A percentile compares a stretch with the other conserved stretches of the same genome.
Evolutionary conservation across 2,888 invertebrate genomes (phyloP).

Genomic region (Merodon equestris): DNA sequence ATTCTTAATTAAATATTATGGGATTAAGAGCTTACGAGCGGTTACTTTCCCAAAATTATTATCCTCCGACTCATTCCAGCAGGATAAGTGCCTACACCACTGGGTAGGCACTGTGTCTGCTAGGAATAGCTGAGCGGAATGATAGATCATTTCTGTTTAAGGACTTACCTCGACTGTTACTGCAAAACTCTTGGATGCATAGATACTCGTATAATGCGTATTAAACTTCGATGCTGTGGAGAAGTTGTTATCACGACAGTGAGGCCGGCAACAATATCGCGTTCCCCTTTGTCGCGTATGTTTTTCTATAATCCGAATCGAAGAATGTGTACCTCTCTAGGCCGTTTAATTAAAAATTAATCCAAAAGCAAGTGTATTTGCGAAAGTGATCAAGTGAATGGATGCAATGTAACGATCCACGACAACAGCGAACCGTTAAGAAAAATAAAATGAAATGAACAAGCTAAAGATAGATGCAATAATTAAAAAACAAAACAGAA

Average conservation of each 20-base stretch:
- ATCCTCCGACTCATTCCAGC: background rate
- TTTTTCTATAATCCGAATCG: constrained; percentile 32
- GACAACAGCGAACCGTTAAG: constrained; percentile 1
- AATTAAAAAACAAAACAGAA: background rate
- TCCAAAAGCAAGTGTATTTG: constrained; percentile 47
- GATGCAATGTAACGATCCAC: constrained; percentile 5
- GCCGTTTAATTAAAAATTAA: constrained; percentile 58
- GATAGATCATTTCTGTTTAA: constrained; percentile 14
- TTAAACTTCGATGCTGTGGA: constrained; percentile 8
- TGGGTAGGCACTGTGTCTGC: too few relatives aligned
- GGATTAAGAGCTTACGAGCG: constrained; percentile 53
- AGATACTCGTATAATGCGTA: too few relatives aligned
- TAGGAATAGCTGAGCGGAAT: background rate
- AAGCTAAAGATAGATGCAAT: background rate
- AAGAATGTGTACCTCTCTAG: too few relatives aligned
- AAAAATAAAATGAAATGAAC: background rate
- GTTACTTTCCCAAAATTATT: constrained; percentile 40
- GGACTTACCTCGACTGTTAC: constrained; percentile 34
- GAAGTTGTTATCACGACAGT: background rate
- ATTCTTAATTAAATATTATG: constrained; percentile 61
- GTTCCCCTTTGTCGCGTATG: constrained; percentile 7
- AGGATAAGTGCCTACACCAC: too few relatives aligned
- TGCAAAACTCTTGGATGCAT: constrained; percentile 3
- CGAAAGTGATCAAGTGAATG: constrained; percentile 14
- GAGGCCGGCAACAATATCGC: constrained; percentile 9